Base-by-base conservation (phyloP, 1,140 invertebrate species). In the Pseudomyrmex gracilis region DNA sequence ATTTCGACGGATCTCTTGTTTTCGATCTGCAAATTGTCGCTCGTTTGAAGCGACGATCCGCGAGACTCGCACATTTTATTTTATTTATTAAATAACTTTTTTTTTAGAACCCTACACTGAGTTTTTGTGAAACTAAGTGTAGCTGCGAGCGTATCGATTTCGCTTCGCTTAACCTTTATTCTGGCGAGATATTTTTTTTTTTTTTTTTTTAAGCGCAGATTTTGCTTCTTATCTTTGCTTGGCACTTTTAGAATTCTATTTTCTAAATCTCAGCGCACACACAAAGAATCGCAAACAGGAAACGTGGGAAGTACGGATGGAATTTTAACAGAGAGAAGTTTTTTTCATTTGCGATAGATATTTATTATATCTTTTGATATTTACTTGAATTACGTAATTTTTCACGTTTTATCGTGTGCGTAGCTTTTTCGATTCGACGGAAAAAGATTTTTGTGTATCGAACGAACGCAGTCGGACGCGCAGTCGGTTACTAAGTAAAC, bases 31-130 rank as follows among this genome's bases (percentile, higher is more conserved):
- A 58, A 63, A 74, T 61, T 63, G 68, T 15, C 49, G 61, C n/a
- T 17, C 47, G n/a, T 63, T 82, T 73, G 74, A 74, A 51, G 58
- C 57, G 34, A 63, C 45, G 22, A 70, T 45, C 24, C 9, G 15
- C 58, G 17, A n/a, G 15, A 58, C 43, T 47, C 17, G 2, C 51
- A n/a, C 0, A 22, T 55, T 47, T 57, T 9, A 4, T 53, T 20
- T 53, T 20, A 47, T 78, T 58, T 58, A 58, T 20, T 20, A 34
- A 34, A 34, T 34, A 34, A 34, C 34, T 34, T 34, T 34, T 34
- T 5, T 34, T 34, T 34, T 34, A 34, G 34, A 34, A 57, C 7
- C 7, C n/a, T 47, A 13, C 47, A 9, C 24, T 49, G 47, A 20
- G 12, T 4, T 34, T 67, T 66, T 77, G n/a, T 55, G 12, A 45